Base-by-base conservation (phyloP, 2,113 vertebrate genomes). In the Mus pahari region DNA sequence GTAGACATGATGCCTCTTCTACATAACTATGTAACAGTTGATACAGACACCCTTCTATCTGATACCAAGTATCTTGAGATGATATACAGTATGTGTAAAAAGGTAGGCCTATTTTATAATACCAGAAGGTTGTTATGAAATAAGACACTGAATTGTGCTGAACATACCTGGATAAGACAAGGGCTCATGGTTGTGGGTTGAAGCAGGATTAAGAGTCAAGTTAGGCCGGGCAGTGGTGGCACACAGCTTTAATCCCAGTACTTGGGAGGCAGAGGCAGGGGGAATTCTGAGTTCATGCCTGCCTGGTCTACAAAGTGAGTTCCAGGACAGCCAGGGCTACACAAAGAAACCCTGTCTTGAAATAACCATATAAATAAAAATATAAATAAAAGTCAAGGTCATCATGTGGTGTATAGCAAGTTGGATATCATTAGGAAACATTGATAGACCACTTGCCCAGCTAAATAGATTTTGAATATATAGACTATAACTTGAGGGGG, bases 81-180 rank as follows among this genome's bases (percentile, higher is more conserved):
- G 98, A 99, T 99, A 97, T 99, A 99, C 98, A 99, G 98, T 98
- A 99, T 99, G 99, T 99, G 99, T 98, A 99, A 99, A 98, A 99
- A 99, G 99, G 99, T 99, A 98, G 92, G 98, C 97, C 84, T 60
- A 53, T 94, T 93, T 19, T 64, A 53, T 79, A n/a, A 64, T 75
- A 60, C 1, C n/a, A 77, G 24, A 36, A 78, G 7, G 5, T 55
- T 96, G 55, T 2, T 93, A 33, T 91, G 82, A 95, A 91, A 84
- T 83, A n/a, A n/a, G 48, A 48, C 48, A 48, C 48, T 48, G 48
- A 39, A 70, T 74, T 45, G 20, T 92, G 75, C 17, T 24, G 36
- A 78, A 73, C n/a, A 87, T 17, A 36, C 6, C 9, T 17, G 45
- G 36, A 62, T 16, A 20, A 39, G 17, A 45, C 8, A 64, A 36